These are phyloP conservation scores for Esox masquinongy DNA, from an alignment of 2,797 vertebrate genomes.

Conservation along the genomic window DNA sequence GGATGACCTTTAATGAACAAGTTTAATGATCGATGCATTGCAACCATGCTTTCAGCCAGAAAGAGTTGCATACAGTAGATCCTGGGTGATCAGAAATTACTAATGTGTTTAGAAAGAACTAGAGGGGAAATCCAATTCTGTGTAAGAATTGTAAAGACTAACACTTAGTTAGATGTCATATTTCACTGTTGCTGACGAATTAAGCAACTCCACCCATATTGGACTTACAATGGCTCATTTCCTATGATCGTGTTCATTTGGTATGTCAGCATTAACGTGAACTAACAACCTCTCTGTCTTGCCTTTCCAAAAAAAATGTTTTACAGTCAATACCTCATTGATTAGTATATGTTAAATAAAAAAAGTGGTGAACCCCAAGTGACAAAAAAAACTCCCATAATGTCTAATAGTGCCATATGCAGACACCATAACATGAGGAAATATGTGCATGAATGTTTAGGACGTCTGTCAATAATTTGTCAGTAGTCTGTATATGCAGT, in stretches of 20 bases:
- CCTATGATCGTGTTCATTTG: conserved; percentile 49
- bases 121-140: no score
- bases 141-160: no score
- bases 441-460: not conserved
- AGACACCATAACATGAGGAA: not conserved
- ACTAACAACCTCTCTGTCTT: not conserved
- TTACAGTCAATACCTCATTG: not conserved
- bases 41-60: no score
- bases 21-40: no score
- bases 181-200: conserved; percentile 33
- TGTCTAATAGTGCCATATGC: not conserved
- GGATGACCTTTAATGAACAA: no score
- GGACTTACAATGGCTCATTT: conserved; percentile 18
- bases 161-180: not conserved
- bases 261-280: conserved; percentile 9
- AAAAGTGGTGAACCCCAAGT: not conserved
- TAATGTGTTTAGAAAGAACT: no score
- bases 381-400: not conserved
- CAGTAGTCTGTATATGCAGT: not conserved
- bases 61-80: no score
- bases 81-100: no score
- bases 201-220: not conserved
- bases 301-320: not conserved
- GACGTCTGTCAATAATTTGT: not conserved
- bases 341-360: not conserved